These are phyloP conservation scores for Bergia puertoricense DNA, from an alignment of 92 coral and sea anemone species.

Conservation along the genomic window DNA sequence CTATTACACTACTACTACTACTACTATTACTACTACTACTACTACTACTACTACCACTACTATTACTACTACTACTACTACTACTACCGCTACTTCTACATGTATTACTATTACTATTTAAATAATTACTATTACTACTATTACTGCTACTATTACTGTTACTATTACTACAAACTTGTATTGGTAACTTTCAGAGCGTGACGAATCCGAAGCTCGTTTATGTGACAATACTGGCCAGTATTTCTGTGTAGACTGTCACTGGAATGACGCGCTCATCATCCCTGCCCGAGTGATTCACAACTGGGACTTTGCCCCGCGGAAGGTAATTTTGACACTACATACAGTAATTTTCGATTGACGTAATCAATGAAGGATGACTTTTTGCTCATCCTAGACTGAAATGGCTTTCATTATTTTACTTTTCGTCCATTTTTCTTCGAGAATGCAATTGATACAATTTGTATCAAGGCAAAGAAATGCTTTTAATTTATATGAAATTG, in stretches of 20 bases:
- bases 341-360: background rate
- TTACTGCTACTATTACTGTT: background rate
- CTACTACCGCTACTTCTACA: too few species aligned
- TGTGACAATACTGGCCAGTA: constrained; percentile 97
- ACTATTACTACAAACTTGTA: background rate
- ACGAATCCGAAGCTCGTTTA: constrained; percentile 79
- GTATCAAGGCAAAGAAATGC: background rate
- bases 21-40: too few species aligned
- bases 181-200: constrained; percentile 52
- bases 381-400: too few species aligned
- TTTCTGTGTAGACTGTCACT: constrained; percentile 95
- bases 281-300: constrained; percentile 95
- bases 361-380: background rate
- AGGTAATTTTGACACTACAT: constrained; percentile 50
- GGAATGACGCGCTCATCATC: constrained; percentile 85
- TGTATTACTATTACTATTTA: background rate
- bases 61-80: too few species aligned
- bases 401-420: too few species aligned
- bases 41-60: too few species aligned
- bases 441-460: too few species aligned
- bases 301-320: constrained; percentile 93
- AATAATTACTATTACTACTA: background rate
- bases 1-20: background rate
- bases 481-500: too few species aligned
- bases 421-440: too few species aligned